Base-by-base conservation (phyloP, 2,113 vertebrate species). In the Periophthalmus modestus region DNA sequence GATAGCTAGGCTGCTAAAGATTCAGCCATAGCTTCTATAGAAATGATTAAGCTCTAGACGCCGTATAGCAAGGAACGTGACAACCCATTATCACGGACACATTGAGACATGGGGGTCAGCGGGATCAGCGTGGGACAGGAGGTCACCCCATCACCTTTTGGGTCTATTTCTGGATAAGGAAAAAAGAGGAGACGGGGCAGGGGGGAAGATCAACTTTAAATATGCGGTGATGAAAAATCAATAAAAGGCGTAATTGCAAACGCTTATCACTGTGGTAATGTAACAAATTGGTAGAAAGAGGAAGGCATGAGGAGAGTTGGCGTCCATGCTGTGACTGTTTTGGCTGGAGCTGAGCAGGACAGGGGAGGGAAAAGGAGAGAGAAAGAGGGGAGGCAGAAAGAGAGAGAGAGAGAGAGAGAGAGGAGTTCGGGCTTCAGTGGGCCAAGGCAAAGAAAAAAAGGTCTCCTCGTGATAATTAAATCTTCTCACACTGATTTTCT, bases 171-270 rank as follows among this genome's bases (percentile, higher is more conserved):
- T 74, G 73, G 78, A n/a, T 82, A 75, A 77, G 57, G 57, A 24
- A 19, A 55, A n/a, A 55, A 21, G 52, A 92, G 77, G 89, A 54
- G 54, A 59, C 21, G 23, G 67, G 75, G 75, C 54, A 67, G 28
- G 69, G 2, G 23, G 46, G 69, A 91, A 94, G 94, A 95, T 93
- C 94, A 94, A 95, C 95, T 95, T 95, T 88, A 95, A 96, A 96
- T 96, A 95, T 95, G 94, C 92, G 92, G 91, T 95, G 96, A 97
- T 98, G 95, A 98, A 97, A 97, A 98, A 98, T 98, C 97, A 97
- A 98, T 98, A 95, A 94, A 43, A 94, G 77, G 94, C 91, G 95
- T 97, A 97, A 99, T 99, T 98, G 96, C 96, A 95, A 94, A 55
- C 95, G 95, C 96, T 97, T 97, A 97, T 97, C 94, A 92, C 88